Conservation (phyloP, 2,113 vertebrate genomes). For the Alectura lathami region DNA sequence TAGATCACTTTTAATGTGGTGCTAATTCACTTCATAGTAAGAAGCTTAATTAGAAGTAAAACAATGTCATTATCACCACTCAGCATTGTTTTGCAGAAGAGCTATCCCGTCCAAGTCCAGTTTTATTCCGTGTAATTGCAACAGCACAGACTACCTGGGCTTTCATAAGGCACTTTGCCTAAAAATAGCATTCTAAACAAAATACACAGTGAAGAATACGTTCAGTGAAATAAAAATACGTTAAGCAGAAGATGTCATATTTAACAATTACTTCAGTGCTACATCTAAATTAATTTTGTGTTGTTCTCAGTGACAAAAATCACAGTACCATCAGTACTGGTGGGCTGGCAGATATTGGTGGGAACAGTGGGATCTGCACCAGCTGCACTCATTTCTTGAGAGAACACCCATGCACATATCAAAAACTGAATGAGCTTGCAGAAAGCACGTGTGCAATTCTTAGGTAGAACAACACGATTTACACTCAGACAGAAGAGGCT, state of each 20-base stretch:
- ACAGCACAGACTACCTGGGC: neutral
- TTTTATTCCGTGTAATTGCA: neutral
- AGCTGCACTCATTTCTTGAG: neutral
- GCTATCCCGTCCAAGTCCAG: neutral
- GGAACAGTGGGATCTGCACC: fast-evolving
- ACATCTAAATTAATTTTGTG: neutral
- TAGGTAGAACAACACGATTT: neutral
- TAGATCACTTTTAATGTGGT: neutral
- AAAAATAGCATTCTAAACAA: neutral
- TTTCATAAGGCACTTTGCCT: neutral
- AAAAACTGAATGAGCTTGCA: neutral
- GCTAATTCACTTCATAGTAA: neutral
- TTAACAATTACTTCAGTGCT: neutral
- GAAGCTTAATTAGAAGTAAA: neutral
- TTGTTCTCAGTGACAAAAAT: neutral
- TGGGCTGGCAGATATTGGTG: neutral
- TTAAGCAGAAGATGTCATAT: neutral
- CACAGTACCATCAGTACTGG: neutral
- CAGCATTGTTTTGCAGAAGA: neutral
- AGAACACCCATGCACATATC: neutral
- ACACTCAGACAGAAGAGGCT: neutral
- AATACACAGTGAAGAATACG: neutral
- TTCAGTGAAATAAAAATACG: neutral
- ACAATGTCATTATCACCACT: neutral
- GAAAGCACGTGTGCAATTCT: neutral